Evolutionary conservation across 2,797 vertebrate species (phyloP), one percentile per base, ranked within the genome.

Genomic region (Platalea minor): DNA sequence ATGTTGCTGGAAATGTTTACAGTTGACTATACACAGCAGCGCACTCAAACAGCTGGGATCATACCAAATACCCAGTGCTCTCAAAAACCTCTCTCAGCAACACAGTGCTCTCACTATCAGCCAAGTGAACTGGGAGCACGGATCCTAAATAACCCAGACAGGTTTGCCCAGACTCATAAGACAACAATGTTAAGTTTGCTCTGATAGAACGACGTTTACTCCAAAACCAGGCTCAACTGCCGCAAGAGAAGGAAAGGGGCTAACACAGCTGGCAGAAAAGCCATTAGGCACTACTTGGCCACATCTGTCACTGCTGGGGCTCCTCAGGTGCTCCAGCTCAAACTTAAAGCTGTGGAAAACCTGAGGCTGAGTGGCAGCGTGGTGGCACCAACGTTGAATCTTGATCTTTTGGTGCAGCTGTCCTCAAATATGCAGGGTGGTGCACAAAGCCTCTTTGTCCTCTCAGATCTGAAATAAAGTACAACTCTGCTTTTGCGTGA

Each of bases 351-450:
- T 31, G 10, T 15, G 43, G 54, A 85, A 92, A 93, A 82, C 7
- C 25, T 28, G 28, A 87, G 17, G 20, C 15, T 26, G 43, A 17
- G 35, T 50, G 28, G 37, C 54, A 75, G 69, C 1, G 1, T 18
- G 2, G n/a, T 35, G 31, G 73, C 19, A 93, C 21, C 18, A 28
- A 17, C 0, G 0, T 1, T 16, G 11, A 79, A 78, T 37, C 41
- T 68, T 35, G 13, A 11, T 48, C 24, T 53, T 72, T 59, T 37
- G 24, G 43, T 65, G 17, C 67, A 86, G 51, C 16, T 72, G 29
- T 60, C 15, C 54, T 91, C 65, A 81, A 65, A 85, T 29, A 54
- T 2, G 5, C 26, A 75, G 11, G n/a, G n/a, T 0, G 0, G n/a
- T 12, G 3, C 26, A 67, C 1, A 1, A 65, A 63, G 45, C 25